Evolutionary conservation across 2,888 invertebrate species (phyloP), one percentile per base, ranked within the genome.

Genomic region (Calameuta filiformis): DNA sequence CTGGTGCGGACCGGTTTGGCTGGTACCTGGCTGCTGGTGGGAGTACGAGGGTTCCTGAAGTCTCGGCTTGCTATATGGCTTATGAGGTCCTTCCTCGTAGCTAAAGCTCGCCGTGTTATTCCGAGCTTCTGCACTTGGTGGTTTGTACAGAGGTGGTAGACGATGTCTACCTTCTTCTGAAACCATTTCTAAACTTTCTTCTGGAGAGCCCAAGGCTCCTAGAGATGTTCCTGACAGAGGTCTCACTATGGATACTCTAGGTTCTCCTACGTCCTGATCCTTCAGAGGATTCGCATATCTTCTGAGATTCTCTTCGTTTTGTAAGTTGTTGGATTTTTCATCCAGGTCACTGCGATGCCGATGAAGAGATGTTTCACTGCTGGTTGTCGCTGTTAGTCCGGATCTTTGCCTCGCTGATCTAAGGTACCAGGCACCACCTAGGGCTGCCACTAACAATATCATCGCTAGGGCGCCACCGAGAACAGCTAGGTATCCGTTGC

Each of bases 241-340:
- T 79, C 93, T 93, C 71, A 92, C 92, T 80, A 92, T 90, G 80
- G 92, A 92, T 79, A 93, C 92, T 73, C 94, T 92, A 85, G 93
- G 93, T 82, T 93, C 93, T 15, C 92, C 93, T 81, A 90, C 92
- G 81, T 92, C 93, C 75, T 93, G 94, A 81, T 94, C 94, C 88
- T 96, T 96, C 79, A 97, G 92, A 6, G 96, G 96, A 92, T 97
- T 97, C 73, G 95, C 95, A 92, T 96, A 96, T 82, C 97, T 94
- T 76, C 97, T 94, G 79, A 98, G 93, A 90, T 97, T 97, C 92
- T 98, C 97, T 90, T 97, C 97, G 91, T 97, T 97, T 92, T 98
- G 97, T 79, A 97, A 92, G 91, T 98, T 98, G 91, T 98, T 98
- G 4, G 97, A 96, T 90, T 97, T 97, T 89, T 97, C 97, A 89